Percentiles rank a stretch among this genome's conserved stretches.
phyloP scores from a whole-genome alignment of 2,113 vertebrate species.

The Conger conger region DNA sequence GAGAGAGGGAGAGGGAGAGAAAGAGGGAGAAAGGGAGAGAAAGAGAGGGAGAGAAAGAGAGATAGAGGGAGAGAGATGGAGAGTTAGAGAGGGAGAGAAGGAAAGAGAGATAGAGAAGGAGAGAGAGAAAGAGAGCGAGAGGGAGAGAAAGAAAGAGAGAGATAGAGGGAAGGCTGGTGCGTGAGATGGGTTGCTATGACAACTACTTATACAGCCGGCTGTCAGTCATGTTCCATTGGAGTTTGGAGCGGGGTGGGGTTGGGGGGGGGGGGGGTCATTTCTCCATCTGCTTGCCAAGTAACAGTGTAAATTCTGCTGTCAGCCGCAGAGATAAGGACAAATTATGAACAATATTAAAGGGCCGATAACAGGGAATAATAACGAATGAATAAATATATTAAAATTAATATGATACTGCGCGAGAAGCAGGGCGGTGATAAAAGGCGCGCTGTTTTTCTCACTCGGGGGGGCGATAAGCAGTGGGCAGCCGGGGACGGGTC shows the following conservation, averaged over 20 bases:
- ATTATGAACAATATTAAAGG: slow-evolving; percentile 73
- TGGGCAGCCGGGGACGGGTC: slow-evolving; percentile 32
- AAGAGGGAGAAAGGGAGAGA: slow-evolving; percentile 39
- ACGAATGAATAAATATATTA: slow-evolving; percentile 71
- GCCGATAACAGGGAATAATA: slow-evolving; percentile 67
- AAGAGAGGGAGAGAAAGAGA: slow-evolving; percentile 38
- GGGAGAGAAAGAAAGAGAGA: slow-evolving; percentile 39
- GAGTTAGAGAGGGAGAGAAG: slow-evolving; percentile 38
- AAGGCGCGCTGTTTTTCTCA: slow-evolving; percentile 61
- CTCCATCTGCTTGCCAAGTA: slow-evolving; percentile 60
- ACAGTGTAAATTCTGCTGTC: slow-evolving; percentile 67
- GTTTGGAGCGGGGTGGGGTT: slow-evolving; percentile 50
- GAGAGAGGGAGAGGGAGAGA: slow-evolving; percentile 43
- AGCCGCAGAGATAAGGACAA: slow-evolving; percentile 68
- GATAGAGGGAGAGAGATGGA: slow-evolving; percentile 43
- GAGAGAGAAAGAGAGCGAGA: slow-evolving; percentile 40
- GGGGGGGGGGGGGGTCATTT: slow-evolving; percentile 53
- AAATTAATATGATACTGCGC: slow-evolving; percentile 67
- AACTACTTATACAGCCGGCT: slow-evolving; percentile 70
- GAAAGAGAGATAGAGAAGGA: slow-evolving; percentile 44
- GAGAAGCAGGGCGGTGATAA: slow-evolving; percentile 56
- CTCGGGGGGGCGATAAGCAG: slow-evolving; percentile 62
- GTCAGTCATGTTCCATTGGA: slow-evolving; percentile 64
- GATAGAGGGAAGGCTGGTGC: slow-evolving; percentile 52
- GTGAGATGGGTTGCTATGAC: slow-evolving; percentile 78